These are phyloP conservation scores for Stichopus horrens DNA, from an alignment of 53 echinoderm and acorn worm genomes.

Conservation along the genomic window DNA sequence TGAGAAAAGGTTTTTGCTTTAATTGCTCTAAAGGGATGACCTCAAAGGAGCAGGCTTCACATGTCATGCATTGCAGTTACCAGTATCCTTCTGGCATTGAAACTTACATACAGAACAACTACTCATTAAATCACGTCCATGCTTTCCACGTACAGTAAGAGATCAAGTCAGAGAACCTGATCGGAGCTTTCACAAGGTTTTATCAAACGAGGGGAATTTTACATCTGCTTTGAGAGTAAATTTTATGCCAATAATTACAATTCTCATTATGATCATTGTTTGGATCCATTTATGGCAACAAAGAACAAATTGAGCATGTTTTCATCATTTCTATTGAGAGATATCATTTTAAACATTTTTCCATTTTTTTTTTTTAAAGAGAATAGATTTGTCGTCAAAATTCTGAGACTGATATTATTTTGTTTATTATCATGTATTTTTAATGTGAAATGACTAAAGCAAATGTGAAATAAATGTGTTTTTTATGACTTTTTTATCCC, in stretches of 20 bases:
- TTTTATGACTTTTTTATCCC: slow-evolving; percentile 20
- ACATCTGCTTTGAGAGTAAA: too few species aligned
- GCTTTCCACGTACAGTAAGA: too few species aligned
- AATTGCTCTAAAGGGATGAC: too few species aligned
- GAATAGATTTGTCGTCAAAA: background rate
- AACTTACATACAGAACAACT: too few species aligned
- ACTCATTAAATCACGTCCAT: too few species aligned
- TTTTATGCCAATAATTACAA: background rate
- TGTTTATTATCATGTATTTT: slow-evolving; percentile 13
- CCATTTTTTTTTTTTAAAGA: background rate
- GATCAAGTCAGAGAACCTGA: too few species aligned
- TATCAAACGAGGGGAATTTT: too few species aligned
- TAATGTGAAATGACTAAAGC: slow-evolving; percentile 13
- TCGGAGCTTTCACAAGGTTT: too few species aligned
- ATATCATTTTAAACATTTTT: background rate
- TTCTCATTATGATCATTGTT: background rate
- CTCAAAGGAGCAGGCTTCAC: too few species aligned
- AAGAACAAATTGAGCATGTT: background rate
- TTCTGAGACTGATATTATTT: background rate
- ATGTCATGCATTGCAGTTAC: too few species aligned
- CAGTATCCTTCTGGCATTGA: too few species aligned
- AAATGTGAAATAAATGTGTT: slow-evolving; percentile 35
- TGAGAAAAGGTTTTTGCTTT: too few species aligned
- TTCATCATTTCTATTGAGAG: background rate
- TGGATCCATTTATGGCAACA: background rate